Percentiles rank a stretch among this genome's conserved stretches.
Evolutionary conservation across 2,113 vertebrate species (phyloP).

Genomic region (Chelonoidis abingdonii): DNA sequence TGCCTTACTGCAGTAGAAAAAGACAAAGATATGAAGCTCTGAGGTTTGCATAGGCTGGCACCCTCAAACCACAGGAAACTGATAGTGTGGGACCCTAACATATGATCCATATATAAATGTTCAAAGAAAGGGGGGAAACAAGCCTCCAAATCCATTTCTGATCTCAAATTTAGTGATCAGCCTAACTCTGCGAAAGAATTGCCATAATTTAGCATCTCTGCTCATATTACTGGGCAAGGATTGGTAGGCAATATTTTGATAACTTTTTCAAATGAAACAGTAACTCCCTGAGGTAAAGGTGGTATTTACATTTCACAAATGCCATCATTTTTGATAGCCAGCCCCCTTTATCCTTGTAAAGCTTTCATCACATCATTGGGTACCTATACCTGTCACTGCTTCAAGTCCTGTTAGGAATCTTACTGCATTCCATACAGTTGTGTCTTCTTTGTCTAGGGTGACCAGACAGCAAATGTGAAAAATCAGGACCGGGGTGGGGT

Average conservation of each 20-base stretch:
- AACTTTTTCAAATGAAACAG: conserved; percentile 17
- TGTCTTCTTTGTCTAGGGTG: background rate
- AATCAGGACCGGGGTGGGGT: too few relatives aligned
- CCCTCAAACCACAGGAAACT: conserved; percentile 62
- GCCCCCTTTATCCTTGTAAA: background rate
- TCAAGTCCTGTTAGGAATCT: background rate
- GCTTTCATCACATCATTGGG: background rate
- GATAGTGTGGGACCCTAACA: conserved; percentile 36
- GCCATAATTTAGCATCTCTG: conserved; percentile 19
- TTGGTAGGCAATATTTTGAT: conserved; percentile 11
- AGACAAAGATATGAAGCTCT: conserved; percentile 55
- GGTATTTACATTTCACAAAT: background rate
- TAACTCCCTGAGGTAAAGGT: background rate
- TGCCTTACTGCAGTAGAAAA: conserved; percentile 41
- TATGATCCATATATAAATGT: background rate
- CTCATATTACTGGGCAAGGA: background rate
- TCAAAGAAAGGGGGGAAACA: conserved; percentile 57
- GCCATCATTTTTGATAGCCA: background rate
- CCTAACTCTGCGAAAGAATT: conserved; percentile 8
- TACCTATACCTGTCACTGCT: background rate
- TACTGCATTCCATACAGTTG: background rate
- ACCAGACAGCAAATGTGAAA: too few relatives aligned
- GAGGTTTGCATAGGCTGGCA: conserved; percentile 54
- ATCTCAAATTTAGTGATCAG: conserved; percentile 39
- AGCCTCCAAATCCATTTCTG: conserved; percentile 23